Evolutionary conservation across 1,140 invertebrate genomes (phyloP), one percentile per base, ranked within the genome.

Genomic region (Nautilus pompilius): DNA sequence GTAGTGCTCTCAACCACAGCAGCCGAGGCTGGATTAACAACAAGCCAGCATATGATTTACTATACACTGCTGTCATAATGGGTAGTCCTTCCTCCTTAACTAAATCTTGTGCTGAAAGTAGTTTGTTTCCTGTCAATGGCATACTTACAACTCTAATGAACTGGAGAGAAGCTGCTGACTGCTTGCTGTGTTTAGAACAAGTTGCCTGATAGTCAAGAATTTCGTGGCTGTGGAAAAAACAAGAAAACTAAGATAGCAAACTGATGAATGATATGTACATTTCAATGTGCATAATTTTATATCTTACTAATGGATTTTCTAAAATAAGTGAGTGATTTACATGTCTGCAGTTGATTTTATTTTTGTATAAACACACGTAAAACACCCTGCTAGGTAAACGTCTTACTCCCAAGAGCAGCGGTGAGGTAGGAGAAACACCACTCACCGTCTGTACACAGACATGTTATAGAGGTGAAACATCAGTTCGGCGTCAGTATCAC

Each of bases 131-230:
- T 5, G n/a, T 5, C 10, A 55, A 28, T 20, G 22, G 48, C 58
- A 55, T 22, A 70, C 68, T 70, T 41, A 72, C 70, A 62, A 72
- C 63, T 63, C 55, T 60, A 51, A 74, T 64, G 24, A 53, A 57
- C 1, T 63, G 49, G 51, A 63, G 58, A 0, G 63, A 72, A 58
- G 70, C 71, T 65, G 69, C 73, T n/a, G 55, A 63, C 5, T 20
- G 60, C 15, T 63, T 60, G 24, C 61, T 60, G 26, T 60, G 13
- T 17, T 17, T 33, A 10, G 46, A 32, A 69, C 76, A 78, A 10
- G 60, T 63, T 5, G 69, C 71, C 58, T 70, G 69, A 58, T 71
- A 78, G 56, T 78, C 76, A 66, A 69, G 71, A 58, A 73, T 63
- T 30, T 67, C 68, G 6, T 65, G 34, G 53, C 76, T 78, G 68